phyloP scores from a whole-genome alignment of 1,140 invertebrate species.

The Rhysida immarginata region DNA sequence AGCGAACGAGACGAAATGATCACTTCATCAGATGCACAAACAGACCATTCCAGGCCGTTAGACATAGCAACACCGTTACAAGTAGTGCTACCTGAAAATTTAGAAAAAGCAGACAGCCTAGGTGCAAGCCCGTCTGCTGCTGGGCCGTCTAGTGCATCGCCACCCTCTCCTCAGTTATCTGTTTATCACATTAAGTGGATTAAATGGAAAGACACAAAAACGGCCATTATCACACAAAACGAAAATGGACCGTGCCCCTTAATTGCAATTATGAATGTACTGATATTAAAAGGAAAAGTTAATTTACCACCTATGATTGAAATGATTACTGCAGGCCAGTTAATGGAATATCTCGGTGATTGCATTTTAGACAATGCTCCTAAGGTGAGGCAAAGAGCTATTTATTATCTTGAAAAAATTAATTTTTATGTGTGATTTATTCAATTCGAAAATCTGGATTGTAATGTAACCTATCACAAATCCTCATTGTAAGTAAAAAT shows the following conservation, averaged over 20 bases:
- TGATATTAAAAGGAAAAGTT: conserved; percentile 35
- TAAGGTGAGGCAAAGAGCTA: conserved; percentile 29
- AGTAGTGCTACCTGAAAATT: too few relatives aligned
- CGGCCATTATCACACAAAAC: conserved; percentile 43
- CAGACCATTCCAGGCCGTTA: too few relatives aligned
- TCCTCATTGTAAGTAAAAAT: too few relatives aligned
- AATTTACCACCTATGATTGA: conserved; percentile 32
- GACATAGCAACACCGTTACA: too few relatives aligned
- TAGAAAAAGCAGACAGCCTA: too few relatives aligned
- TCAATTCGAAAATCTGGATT: too few relatives aligned
- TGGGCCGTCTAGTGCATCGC: not conserved
- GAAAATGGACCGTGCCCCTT: conserved; percentile 46
- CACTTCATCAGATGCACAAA: too few relatives aligned
- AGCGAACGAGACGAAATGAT: too few relatives aligned
- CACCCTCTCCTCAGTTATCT: conserved; percentile 12
- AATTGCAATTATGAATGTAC: conserved; percentile 41
- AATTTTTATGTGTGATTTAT: too few relatives aligned
- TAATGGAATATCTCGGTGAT: conserved; percentile 39
- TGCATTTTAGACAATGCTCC: conserved; percentile 34
- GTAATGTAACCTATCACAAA: too few relatives aligned
- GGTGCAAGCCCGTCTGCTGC: too few relatives aligned
- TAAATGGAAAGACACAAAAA: conserved; percentile 29
- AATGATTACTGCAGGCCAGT: conserved; percentile 35
- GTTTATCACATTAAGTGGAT: conserved; percentile 38
- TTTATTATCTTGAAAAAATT: too few relatives aligned